phyloP scores from a whole-genome alignment of 2,113 vertebrate species.

The Channa maculata region DNA sequence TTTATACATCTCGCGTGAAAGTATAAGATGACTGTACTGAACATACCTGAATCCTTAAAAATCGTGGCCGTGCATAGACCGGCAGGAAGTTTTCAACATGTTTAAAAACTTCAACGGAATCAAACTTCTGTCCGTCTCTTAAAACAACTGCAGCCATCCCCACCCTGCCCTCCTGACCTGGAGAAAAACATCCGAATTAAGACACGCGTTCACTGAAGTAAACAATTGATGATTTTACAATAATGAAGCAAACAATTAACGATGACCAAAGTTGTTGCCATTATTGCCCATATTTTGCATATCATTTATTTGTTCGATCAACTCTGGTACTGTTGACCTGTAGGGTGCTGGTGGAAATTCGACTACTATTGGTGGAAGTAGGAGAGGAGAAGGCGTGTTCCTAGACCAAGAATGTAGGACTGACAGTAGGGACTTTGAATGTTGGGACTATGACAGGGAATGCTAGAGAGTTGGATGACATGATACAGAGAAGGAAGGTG shows the following conservation, averaged over 20 bases:
- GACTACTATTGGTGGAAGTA: no score
- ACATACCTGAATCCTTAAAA: slow-evolving; percentile 87
- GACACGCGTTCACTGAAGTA: background rate
- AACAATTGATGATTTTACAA: background rate
- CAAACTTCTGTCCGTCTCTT: slow-evolving; percentile 78
- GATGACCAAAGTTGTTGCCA: background rate
- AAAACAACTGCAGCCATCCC: slow-evolving; percentile 87
- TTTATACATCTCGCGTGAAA: background rate
- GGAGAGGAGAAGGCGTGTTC: no score
- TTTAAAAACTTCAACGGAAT: slow-evolving; percentile 73
- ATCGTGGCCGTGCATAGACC: slow-evolving; percentile 83
- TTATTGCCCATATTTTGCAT: background rate
- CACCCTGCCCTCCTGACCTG: slow-evolving; percentile 87
- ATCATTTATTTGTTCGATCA: no score
- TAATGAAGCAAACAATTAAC: no score
- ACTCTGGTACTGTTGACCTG: no score
- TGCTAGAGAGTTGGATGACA: no score
- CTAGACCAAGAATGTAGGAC: no score
- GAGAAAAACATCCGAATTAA: background rate
- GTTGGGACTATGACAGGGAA: no score
- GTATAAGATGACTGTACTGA: background rate
- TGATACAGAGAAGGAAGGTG: no score
- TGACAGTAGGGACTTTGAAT: no score
- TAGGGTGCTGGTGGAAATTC: no score
- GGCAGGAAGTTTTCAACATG: slow-evolving; percentile 83